A percentile compares a stretch with the other conserved stretches of the same genome.
Evolutionary conservation across 2,113 vertebrate species (phyloP).

Genomic region (Gambusia affinis): DNA sequence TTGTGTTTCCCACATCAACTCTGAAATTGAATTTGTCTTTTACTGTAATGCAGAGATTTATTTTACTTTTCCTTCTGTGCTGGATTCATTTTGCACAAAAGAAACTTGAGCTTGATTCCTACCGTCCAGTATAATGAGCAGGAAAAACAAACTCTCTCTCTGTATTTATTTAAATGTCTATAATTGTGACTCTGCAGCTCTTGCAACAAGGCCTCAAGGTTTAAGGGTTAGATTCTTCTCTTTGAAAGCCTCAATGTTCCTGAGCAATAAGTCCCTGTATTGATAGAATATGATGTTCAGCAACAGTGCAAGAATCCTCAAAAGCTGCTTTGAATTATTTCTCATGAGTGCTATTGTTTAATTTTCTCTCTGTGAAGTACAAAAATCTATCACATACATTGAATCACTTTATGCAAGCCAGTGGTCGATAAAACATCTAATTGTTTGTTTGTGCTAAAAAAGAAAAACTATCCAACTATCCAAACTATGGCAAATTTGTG

Average conservation of each 20-base stretch:
- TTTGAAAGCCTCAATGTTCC: constrained; percentile 43
- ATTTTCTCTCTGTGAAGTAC: constrained; percentile 22
- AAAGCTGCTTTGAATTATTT: constrained; percentile 43
- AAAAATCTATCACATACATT: constrained; percentile 29
- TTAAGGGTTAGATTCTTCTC: constrained; percentile 46
- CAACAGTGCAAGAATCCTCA: constrained; percentile 53
- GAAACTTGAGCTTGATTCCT: constrained; percentile 38
- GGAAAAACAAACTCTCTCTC: constrained; percentile 27
- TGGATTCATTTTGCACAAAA: constrained; percentile 53
- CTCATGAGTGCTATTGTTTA: constrained; percentile 24
- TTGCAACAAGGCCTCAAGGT: constrained; percentile 44
- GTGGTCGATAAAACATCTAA: constrained; percentile 10
- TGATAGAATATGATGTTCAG: constrained; percentile 64
- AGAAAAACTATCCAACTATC: not conserved
- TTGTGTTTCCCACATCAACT: constrained; percentile 23
- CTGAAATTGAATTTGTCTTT: constrained; percentile 32
- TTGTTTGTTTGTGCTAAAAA: not conserved
- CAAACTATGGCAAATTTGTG: constrained; percentile 23
- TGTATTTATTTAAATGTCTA: constrained; percentile 36
- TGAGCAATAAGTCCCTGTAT: constrained; percentile 66
- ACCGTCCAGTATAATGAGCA: constrained; percentile 37
- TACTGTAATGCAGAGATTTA: constrained; percentile 30
- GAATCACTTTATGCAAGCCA: not conserved
- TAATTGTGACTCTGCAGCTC: constrained; percentile 30
- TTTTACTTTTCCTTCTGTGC: constrained; percentile 35